Evolutionary conservation across 2,888 invertebrate species (phyloP), one percentile per base, ranked within the genome.

Genomic region (Autographa gamma): DNA sequence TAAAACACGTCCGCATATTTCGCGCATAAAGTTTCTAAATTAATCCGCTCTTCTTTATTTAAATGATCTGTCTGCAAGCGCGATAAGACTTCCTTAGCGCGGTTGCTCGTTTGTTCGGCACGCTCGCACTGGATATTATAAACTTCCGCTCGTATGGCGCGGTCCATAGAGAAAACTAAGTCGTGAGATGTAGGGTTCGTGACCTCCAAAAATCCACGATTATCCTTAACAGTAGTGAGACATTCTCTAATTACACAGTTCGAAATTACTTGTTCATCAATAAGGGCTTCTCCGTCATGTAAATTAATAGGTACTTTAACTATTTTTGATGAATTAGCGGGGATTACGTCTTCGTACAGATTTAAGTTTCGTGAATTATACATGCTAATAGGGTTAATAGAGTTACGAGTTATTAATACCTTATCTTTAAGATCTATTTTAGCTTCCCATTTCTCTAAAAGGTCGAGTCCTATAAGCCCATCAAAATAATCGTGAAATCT

Each of bases 401-500:
- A 41, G 14, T 41, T 13, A 41, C 41, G 41, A 0, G 83, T 83
- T 11, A 66, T 32, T 25, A 80, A 54, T 0, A 54, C 1, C 13
- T 66, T 72, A 60, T 77, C 66, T 61, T 81, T 81, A 7, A 77
- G 56, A 56, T 83, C 74, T 16, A 83, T 83, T 0, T 76, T 77
- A 7, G 80, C 59, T 60, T 72, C 72, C 68, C 71, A 81, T 58
- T 76, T 77, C 11, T 75, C 67, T 43, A 82, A 72, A 62, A 83
- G 43, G 56, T 82, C 85, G 11, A 69, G 60, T 0, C 81, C 85
- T 34, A 83, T 74, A 0, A 83, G 56, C 1, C 79, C 81, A 58
- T 81, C 77, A 25, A 79, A 81, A 60, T 69, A 66, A 4, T 81
- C 62, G n/a, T 79, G 77, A 66, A 77, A 79, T 8, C 58, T 54